Evolutionary conservation across 2,888 invertebrate genomes (phyloP).

Genomic region (Blastobasis adustella): DNA sequence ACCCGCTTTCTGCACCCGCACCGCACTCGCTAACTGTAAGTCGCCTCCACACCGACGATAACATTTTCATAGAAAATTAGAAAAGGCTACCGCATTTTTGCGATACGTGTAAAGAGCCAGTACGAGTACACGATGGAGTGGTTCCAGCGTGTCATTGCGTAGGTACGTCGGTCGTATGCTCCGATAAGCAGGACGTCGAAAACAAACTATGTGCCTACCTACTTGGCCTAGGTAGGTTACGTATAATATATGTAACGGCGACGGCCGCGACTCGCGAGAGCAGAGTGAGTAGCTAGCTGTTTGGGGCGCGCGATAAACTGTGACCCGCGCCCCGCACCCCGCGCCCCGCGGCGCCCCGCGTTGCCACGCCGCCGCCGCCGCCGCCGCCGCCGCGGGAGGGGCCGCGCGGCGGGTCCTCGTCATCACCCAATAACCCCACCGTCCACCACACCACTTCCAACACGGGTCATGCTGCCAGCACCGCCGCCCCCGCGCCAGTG

Average conservation of each 20-base stretch:
- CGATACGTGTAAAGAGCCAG: too few relatives aligned
- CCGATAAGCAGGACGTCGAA: background rate
- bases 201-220: background rate
- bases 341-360: conserved; percentile 10
- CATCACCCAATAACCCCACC: too few relatives aligned
- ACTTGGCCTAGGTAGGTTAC: background rate
- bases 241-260: background rate
- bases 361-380: conserved; percentile 3
- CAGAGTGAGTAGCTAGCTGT: conserved; percentile 30
- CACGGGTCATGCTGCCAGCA: background rate
- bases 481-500: background rate
- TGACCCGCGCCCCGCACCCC: conserved; percentile 16
- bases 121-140: background rate
- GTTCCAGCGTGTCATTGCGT: background rate
- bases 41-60: background rate
- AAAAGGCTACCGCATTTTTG: too few relatives aligned
- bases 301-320: conserved; percentile 46
- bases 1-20: conserved; percentile 6
- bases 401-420: too few relatives aligned
- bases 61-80: too few relatives aligned
- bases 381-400: background rate
- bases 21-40: background rate
- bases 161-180: background rate
- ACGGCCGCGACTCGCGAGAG: conserved; percentile 12
- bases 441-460: background rate